Evolutionary conservation across 2,888 invertebrate species (phyloP).

Genomic region (Meiosimyza decipiens): DNA sequence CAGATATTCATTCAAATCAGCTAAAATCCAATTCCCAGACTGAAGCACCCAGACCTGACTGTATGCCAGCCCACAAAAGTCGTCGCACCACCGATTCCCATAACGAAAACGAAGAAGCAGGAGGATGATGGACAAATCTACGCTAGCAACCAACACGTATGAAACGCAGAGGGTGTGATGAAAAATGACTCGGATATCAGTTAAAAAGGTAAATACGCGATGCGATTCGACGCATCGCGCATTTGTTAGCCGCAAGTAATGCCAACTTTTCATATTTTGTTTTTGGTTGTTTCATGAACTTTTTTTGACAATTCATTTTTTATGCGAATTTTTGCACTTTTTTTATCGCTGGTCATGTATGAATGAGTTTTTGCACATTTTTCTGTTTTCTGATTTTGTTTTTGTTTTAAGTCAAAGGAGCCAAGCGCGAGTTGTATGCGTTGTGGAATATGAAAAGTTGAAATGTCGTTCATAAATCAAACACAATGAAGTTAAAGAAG

Average conservation of each 20-base stretch:
- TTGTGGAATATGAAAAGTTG: slow-evolving; percentile 6
- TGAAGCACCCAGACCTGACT: no score
- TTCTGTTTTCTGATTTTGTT: no score
- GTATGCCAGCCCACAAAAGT: no score
- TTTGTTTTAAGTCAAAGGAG: background rate
- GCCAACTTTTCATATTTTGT: slow-evolving; percentile 24
- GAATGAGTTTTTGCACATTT: background rate
- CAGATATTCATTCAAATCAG: no score
- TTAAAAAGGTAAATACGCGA: slow-evolving; percentile 25
- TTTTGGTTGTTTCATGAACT: background rate
- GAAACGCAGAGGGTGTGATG: slow-evolving; percentile 3
- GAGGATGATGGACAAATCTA: no score
- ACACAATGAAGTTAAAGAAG: background rate
- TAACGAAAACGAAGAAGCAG: background rate
- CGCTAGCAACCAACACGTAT: background rate
- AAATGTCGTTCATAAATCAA: slow-evolving; percentile 33
- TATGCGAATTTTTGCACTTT: no score
- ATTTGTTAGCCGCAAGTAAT: slow-evolving; percentile 21
- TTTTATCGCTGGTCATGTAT: background rate
- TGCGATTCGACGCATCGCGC: slow-evolving; percentile 6
- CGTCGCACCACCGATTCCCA: background rate
- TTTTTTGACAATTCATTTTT: slow-evolving; percentile 28
- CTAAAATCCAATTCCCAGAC: no score
- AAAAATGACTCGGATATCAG: slow-evolving; percentile 31
- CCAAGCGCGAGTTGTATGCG: background rate